phyloP scores from a whole-genome alignment of 2,888 invertebrate genomes.

The Athripsodes cinereus region DNA sequence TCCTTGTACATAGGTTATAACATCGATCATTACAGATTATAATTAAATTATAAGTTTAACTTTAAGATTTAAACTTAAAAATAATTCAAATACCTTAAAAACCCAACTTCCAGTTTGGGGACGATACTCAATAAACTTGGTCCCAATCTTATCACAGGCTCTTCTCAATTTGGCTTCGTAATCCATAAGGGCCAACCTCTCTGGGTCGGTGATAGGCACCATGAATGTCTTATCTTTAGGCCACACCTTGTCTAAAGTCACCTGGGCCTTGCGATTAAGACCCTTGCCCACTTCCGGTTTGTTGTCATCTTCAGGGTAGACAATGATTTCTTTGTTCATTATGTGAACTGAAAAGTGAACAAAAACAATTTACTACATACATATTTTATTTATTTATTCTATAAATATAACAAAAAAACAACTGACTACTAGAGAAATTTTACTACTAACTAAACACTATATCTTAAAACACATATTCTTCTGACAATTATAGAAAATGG shows the following conservation, averaged over 20 bases:
- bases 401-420: not conserved
- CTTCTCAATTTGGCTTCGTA: slow-evolving; percentile 81
- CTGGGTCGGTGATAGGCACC: slow-evolving; percentile 71
- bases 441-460: too few species aligned
- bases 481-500: too few species aligned
- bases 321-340: slow-evolving; percentile 87
- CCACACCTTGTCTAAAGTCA: slow-evolving; percentile 92
- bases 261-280: slow-evolving; percentile 84
- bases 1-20: too few species aligned
- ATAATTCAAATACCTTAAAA: slow-evolving; percentile 62
- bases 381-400: not conserved
- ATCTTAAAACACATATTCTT: too few species aligned
- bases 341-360: slow-evolving; percentile 65
- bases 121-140: slow-evolving; percentile 89
- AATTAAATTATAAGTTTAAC: too few species aligned
- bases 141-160: slow-evolving; percentile 80
- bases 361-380: slow-evolving; percentile 8
- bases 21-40: too few species aligned
- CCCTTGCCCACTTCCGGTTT: slow-evolving; percentile 87
- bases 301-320: slow-evolving; percentile 85
- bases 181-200: slow-evolving; percentile 70
- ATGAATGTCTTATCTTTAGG: slow-evolving; percentile 81
- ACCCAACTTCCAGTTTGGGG: slow-evolving; percentile 98
- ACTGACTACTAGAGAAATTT: too few species aligned
- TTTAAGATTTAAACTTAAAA: too few species aligned